Evolutionary conservation across 2,888 invertebrate species (phyloP).

Genomic region (Torymus tubicola): DNA sequence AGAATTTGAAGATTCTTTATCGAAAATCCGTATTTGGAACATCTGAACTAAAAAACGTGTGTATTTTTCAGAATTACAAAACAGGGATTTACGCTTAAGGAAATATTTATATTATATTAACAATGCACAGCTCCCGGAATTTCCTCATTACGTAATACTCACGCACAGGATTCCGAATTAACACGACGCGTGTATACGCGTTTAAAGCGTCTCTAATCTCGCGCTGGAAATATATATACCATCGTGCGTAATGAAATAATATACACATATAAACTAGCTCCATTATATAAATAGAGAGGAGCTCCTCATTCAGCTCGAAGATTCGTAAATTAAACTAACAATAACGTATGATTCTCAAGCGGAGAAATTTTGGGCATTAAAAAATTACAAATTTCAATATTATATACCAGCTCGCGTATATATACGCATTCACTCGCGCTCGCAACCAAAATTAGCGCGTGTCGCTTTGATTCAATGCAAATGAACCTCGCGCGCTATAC

Average conservation of each 20-base stretch:
- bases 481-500: constrained; percentile 21
- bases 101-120: too few relatives aligned
- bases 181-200: too few relatives aligned
- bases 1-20: too few relatives aligned
- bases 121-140: too few relatives aligned
- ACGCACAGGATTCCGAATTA: too few relatives aligned
- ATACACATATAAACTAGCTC: neutral
- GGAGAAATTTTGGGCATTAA: constrained; percentile 24
- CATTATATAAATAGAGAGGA: constrained; percentile 1
- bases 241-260: constrained; percentile 7
- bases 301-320: neutral
- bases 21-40: too few relatives aligned
- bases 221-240: constrained; percentile 7
- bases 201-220: neutral
- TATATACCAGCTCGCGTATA: neutral
- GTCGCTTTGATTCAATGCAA: constrained; percentile 52
- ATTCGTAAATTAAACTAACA: constrained; percentile 2
- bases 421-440: too few relatives aligned
- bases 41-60: too few relatives aligned
- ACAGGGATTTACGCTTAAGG: too few relatives aligned
- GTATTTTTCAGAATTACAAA: too few relatives aligned
- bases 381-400: constrained; percentile 14
- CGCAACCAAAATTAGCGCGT: constrained; percentile 13
- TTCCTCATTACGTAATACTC: too few relatives aligned
- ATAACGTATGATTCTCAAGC: neutral